Base-by-base conservation (phyloP, 2,888 invertebrate species). In the Latheticus oryzae region DNA sequence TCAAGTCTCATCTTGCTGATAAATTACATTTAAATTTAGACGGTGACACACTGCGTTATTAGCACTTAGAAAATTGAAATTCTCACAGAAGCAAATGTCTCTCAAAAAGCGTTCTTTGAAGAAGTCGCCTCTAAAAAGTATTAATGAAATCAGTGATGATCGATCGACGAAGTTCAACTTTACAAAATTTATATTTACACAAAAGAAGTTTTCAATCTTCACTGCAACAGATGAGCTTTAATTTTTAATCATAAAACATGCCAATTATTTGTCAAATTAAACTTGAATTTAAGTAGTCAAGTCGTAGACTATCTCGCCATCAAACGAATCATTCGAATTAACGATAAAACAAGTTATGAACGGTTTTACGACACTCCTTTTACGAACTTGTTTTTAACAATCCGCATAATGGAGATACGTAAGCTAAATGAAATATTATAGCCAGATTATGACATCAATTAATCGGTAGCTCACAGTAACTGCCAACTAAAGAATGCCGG, bases 331-430 rank as follows among this genome's bases (percentile, higher is more conserved):
- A 30, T 40, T 52, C 11, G 17, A 30, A 45, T 12, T 13, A 35
- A 28, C 55, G 30, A 55, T 55, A 47, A 55, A 55, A 55, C 28
- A 45, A 26, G 47, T 47, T 55, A 55, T 47, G 47, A 47, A 47
- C 37, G 47, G 38, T 47, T 54, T 54, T 45, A 54, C 37, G 54
- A 9, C 32, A 47, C 47, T 37, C 15, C 38, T 55, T 28, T 55
- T 55, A 55, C 55, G 55, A 35, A 55, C 55, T 55, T 55, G 47
- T 55, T 55, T 52, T 55, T 55, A 55, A 48, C 47, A 55, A 55
- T 55, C 55, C 16, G 11, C 13, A 12, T 43, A 11, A 47, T 47
- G 47, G 47, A 33, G n/a, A n/a, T 21, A 47, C 47, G 24, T 45
- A 21, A 45, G 17, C 19, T 35, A 16, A 8, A 7, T 5, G 11